Conservation (phyloP, 23 tunicate species). For the Corella eumyota region DNA sequence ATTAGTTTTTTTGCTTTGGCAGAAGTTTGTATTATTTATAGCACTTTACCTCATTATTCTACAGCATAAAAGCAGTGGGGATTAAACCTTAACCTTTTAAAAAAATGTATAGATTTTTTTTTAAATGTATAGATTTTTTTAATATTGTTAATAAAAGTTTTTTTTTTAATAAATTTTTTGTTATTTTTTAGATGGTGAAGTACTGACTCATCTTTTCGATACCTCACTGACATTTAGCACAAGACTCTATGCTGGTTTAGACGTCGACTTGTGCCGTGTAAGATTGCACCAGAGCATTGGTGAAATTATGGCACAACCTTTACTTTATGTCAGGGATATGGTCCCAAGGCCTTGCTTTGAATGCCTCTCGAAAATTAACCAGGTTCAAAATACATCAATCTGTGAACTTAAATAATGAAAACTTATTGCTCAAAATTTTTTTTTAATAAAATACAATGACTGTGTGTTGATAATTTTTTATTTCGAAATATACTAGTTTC, state of each 20-base stretch:
- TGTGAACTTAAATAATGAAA: neutral
- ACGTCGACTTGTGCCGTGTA: conserved; percentile 70
- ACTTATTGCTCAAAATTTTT: neutral
- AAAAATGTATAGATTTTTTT: no score
- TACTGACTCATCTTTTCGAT: conserved; percentile 52
- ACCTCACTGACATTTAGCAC: conserved; percentile 42
- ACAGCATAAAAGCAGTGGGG: no score
- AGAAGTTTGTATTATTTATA: no score
- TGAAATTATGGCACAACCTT: conserved; percentile 56
- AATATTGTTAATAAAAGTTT: no score
- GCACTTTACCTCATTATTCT: no score
- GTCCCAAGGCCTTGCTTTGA: conserved; percentile 60
- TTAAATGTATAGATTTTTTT: no score
- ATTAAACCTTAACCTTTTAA: no score
- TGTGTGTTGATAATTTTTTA: no score
- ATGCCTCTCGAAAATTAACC: conserved; percentile 47
- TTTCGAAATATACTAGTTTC: no score
- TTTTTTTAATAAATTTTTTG: no score
- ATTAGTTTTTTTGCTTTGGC: no score
- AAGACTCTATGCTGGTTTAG: conserved; percentile 60
- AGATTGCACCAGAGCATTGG: conserved; percentile 58
- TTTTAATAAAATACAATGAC: neutral
- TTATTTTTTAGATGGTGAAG: conserved; percentile 19
- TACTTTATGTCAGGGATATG: conserved; percentile 74
- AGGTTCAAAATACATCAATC: no score